phyloP scores from a whole-genome alignment of 2,888 invertebrate species.

The Lithophane semibrunnea region DNA sequence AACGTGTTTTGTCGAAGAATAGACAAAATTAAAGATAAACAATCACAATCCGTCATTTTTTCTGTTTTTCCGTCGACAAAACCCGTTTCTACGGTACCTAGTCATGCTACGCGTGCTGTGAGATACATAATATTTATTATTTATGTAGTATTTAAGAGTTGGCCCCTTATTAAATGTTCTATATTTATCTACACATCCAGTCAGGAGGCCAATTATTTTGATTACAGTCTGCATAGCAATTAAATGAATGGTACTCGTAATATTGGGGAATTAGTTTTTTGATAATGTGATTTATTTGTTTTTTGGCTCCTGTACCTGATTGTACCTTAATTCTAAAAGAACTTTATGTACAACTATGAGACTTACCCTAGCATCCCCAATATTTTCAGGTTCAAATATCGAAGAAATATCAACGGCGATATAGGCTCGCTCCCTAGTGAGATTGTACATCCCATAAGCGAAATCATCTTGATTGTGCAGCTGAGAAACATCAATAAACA shows the following conservation, averaged over 20 bases:
- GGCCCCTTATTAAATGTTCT: neutral
- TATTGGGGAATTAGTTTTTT: neutral
- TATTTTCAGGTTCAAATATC: constrained; percentile 65
- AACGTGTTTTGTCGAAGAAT: too few species aligned
- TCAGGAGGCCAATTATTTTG: too few species aligned
- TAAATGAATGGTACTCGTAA: neutral
- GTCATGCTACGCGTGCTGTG: too few species aligned
- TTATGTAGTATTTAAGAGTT: neutral
- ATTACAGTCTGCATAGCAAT: neutral
- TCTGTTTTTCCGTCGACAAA: too few species aligned
- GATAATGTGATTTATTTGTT: neutral
- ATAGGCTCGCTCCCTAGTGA: constrained; percentile 64
- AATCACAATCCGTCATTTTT: too few species aligned
- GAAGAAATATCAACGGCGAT: constrained; percentile 67
- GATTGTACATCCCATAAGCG: constrained; percentile 67
- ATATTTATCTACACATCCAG: neutral
- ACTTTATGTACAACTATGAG: neutral
- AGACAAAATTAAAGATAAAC: too few species aligned
- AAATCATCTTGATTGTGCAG: constrained; percentile 68
- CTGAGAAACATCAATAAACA: constrained; percentile 69
- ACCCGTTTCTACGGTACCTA: too few species aligned
- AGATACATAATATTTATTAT: neutral
- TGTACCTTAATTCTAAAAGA: neutral
- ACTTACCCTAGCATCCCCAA: constrained; percentile 66
- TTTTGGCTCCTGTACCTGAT: neutral